Base-by-base conservation (phyloP, 2,113 vertebrate species). In the Sula dactylatra region DNA sequence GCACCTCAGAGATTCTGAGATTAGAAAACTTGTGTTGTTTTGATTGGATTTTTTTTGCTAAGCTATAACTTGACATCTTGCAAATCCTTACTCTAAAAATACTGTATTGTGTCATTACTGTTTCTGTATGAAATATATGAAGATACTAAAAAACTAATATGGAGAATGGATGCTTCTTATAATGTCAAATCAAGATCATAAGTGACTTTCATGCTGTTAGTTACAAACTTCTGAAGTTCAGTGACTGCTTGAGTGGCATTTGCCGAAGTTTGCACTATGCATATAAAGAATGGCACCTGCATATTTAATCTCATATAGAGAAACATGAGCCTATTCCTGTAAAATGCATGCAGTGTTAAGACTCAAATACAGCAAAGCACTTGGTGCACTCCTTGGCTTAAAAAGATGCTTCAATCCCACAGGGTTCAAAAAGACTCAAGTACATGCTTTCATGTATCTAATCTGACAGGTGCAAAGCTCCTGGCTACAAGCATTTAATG, bases 31-130 rank as follows among this genome's bases (percentile, higher is more conserved):
- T 59, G 10, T 26, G 16, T 65, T 73, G 58, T 47, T 78, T 89
- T 81, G 6, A 52, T 94, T 42, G n/a, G 34, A 12, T 9, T 9
- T 13, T 64, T 67, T 78, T 56, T 34, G 10, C 32, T 83, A 70
- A 95, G 2, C 32, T 88, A n/a, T 71, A 72, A 70, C 44, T 61
- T 77, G 20, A 77, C 3, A 74, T 81, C 67, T 95, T 92, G 47
- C 56, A 96, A 88, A 83, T 96, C 70, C 32, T 82, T 72, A 32
- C 27, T 79, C 29, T 92, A 87, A 87, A 94, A 86, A 79, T 18
- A 45, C 6, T 7, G 1, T 66, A 42, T 40, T 71, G 16, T 82
- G n/a, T 80, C 62, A 84, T 70, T 71, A 54, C 15, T 44, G 24
- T 80, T 93, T 47, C 71, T 92, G n/a, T 88, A 70, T 66, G 7